Conservation (phyloP, 2,888 invertebrate genomes). For the Heliothis peltigera region DNA sequence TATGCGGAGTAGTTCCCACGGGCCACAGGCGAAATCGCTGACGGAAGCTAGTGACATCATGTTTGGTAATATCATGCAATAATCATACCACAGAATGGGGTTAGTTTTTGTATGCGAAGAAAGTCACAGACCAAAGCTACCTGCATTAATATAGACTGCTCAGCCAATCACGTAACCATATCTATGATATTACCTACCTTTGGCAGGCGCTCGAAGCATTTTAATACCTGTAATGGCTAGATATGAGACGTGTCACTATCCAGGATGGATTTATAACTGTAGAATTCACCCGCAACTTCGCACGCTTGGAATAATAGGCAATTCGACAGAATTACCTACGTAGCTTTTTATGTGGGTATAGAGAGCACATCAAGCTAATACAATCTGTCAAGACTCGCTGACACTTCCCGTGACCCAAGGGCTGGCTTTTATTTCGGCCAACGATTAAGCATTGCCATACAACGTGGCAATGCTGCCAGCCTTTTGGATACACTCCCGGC, state of each 20-base stretch:
- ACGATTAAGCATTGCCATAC: too few relatives aligned
- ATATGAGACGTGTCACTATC: constrained; percentile 42
- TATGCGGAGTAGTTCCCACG: too few relatives aligned
- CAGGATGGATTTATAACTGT: constrained; percentile 42
- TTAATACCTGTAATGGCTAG: constrained; percentile 30
- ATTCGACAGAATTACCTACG: neutral
- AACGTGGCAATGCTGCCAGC: too few relatives aligned
- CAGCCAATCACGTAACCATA: constrained; percentile 41
- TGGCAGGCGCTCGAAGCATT: constrained; percentile 23
- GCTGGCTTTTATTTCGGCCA: too few relatives aligned
- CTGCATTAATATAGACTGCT: constrained; percentile 10
- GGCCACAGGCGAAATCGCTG: too few relatives aligned
- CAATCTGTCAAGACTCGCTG: too few relatives aligned
- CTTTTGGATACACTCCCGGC: too few relatives aligned
- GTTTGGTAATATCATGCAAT: neutral
- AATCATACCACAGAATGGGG: neutral
- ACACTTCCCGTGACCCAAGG: too few relatives aligned
- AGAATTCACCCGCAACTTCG: neutral
- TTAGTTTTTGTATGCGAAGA: neutral
- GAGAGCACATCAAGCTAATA: too few relatives aligned
- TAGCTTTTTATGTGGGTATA: too few relatives aligned
- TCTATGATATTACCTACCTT: constrained; percentile 37
- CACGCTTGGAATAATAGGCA: constrained; percentile 3
- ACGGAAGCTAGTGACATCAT: too few relatives aligned
- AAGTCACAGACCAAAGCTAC: neutral